Base-by-base conservation (phyloP, 1,140 invertebrate species). In the Drosophila lacertosa region DNA sequence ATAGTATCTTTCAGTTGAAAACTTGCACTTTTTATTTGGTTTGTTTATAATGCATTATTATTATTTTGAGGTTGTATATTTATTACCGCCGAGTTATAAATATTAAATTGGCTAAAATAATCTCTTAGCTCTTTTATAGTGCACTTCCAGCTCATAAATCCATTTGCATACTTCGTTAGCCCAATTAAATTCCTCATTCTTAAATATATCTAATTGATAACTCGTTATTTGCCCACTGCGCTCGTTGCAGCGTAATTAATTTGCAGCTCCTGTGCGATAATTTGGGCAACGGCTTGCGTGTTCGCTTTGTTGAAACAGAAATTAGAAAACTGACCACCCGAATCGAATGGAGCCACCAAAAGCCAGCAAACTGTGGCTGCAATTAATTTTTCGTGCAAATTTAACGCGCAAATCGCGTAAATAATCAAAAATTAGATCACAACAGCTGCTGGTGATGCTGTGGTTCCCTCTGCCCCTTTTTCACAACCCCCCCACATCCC, bases 361-460 rank as follows among this genome's bases (percentile, higher is more conserved):
- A 62, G 62, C 42, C 71, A 75, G 66, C 51, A 69, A 80, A 64
- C 65, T 39, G 57, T 16, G 50, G 54, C 63, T 50, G 44, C 82
- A 88, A 82, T 88, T 86, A 88, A 82, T 86, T 86, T 76, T 74
- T 74, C 65, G 72, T 47, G 50, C 72, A 75, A 74, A 69, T 74
- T 74, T 69, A 74, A 74, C 63, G 57, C 79, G 66, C 60, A 88
- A 86, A 77, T 70, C 82, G 74, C 77, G 78, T 70, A 74, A 88
- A 88, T 88, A 86, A 88, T 81, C 77, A 77, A 77, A 86, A 86
- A 88, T 88, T 65, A 81, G 74, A 88, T 77, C 75, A 69, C 79
- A 76, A 59, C 63, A 63, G 60, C 51, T 60, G 60, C 40, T 53
- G 35, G 42, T 51, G 62, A 22, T 37, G 50, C 57, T 75, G 47